phyloP scores from a whole-genome alignment of 2,113 vertebrate species.

The Alces alces region DNA sequence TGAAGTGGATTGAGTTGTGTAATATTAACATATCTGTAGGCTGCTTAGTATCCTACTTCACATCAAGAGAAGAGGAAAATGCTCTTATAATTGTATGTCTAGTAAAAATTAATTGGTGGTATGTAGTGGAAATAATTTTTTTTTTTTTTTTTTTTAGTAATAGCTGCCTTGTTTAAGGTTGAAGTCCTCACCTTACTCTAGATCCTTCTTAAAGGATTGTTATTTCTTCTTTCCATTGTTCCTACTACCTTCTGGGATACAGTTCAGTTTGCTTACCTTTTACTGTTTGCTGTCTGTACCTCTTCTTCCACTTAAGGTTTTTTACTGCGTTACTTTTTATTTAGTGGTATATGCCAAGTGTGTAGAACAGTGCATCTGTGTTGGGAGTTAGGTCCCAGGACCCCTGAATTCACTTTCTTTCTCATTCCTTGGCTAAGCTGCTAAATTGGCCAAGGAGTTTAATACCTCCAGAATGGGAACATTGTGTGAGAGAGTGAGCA shows the following conservation, averaged over 20 bases:
- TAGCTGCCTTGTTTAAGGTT: not conserved
- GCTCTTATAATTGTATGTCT: not conserved
- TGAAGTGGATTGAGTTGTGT: not conserved
- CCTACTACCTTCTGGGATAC: not conserved
- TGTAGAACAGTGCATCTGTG: not conserved
- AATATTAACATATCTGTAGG: not conserved
- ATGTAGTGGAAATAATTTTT: not conserved
- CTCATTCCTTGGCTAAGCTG: not conserved
- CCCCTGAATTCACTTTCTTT: not conserved
- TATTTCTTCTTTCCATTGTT: not conserved
- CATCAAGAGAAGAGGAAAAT: not conserved
- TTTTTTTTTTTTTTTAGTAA: slow-evolving; percentile 1
- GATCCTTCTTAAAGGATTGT: not conserved
- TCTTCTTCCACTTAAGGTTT: not conserved
- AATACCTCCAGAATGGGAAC: not conserved
- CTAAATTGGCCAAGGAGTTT: not conserved
- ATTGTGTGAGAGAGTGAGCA: not conserved
- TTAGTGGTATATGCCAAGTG: not conserved
- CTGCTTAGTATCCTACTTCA: not conserved
- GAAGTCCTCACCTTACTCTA: not conserved
- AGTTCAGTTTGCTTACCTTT: not conserved
- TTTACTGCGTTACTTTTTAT: not conserved
- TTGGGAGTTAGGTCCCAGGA: not conserved
- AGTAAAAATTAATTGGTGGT: not conserved
- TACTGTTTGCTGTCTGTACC: not conserved